A percentile compares a stretch with the other conserved stretches of the same genome.
Evolutionary conservation across 1,140 invertebrate species (phyloP).

Genomic region (Psilanteris sp.): DNA sequence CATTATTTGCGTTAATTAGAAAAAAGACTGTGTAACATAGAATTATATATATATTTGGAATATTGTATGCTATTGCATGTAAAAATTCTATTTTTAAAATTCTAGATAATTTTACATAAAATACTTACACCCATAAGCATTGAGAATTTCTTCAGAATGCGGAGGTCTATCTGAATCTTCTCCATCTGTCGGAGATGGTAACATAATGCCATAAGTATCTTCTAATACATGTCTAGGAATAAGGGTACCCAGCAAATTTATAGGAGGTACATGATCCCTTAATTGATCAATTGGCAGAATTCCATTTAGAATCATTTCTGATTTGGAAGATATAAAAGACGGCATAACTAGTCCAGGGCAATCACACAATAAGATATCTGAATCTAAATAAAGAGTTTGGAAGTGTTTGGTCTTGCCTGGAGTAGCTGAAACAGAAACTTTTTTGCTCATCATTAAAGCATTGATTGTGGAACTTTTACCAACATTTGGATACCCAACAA

Average conservation of each 20-base stretch:
- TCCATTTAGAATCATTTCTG: conserved; percentile 96
- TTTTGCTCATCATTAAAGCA: conserved; percentile 92
- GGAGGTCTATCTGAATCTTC: conserved; percentile 85
- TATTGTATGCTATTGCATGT: no score
- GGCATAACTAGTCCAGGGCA: conserved; percentile 99
- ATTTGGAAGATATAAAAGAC: conserved; percentile 94
- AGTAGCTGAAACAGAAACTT: conserved; percentile 96
- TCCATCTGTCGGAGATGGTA: conserved; percentile 86
- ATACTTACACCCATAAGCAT: conserved; percentile 89
- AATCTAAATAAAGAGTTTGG: conserved; percentile 91
- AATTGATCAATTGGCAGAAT: conserved; percentile 98
- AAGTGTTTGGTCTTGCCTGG: conserved; percentile 98
- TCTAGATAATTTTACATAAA: no score
- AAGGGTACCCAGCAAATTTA: conserved; percentile 84
- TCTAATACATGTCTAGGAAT: conserved; percentile 89
- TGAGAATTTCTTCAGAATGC: conserved; percentile 90
- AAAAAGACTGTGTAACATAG: no score
- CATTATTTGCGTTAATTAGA: no score
- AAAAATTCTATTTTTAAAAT: no score
- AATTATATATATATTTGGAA: no score
- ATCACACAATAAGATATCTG: conserved; percentile 94
- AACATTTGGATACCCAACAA: conserved; percentile 99
- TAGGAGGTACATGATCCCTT: conserved; percentile 89
- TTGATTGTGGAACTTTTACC: conserved; percentile 99
- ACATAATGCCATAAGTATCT: conserved; percentile 89